These are phyloP conservation scores for Drosophila micromelanica DNA, from an alignment of 1,140 invertebrate genomes.

Conservation along the genomic window DNA sequence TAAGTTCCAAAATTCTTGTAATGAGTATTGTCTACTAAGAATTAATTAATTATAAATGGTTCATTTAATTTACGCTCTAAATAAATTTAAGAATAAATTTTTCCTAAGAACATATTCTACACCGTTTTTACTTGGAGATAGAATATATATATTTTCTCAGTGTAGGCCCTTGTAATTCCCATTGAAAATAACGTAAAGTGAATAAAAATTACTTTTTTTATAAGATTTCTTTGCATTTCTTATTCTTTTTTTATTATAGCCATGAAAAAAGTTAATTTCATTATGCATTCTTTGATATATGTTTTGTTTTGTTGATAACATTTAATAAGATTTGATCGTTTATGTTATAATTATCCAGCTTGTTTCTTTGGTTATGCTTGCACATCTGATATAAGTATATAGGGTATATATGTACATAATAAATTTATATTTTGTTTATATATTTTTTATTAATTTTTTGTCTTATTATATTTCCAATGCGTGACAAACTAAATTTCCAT, in stretches of 20 bases:
- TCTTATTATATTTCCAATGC: too few relatives aligned
- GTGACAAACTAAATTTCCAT: slow-evolving; percentile 41
- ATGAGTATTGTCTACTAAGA: too few relatives aligned
- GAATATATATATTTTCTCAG: too few relatives aligned
- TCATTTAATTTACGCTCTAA: too few relatives aligned
- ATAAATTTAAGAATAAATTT: too few relatives aligned
- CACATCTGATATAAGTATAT: slow-evolving; percentile 53
- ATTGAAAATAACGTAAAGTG: neutral
- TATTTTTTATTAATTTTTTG: neutral
- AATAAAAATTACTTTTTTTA: neutral
- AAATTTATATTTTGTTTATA: slow-evolving; percentile 30
- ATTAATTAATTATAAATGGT: too few relatives aligned
- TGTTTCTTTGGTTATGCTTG: slow-evolving; percentile 40
- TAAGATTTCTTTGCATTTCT: slow-evolving; percentile 5
- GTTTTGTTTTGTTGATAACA: slow-evolving; percentile 61
- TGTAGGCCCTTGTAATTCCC: neutral
- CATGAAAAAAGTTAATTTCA: slow-evolving; percentile 65
- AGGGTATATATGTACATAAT: slow-evolving; percentile 53
- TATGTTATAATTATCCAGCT: slow-evolving; percentile 45
- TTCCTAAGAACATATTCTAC: too few relatives aligned
- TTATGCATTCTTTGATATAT: slow-evolving; percentile 61
- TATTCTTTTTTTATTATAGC: slow-evolving; percentile 58
- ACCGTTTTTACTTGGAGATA: too few relatives aligned
- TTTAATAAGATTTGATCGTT: slow-evolving; percentile 64
- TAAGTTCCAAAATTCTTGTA: too few relatives aligned